Conservation (phyloP, 2,113 vertebrate species). For the Hippoglossus stenolepis region DNA sequence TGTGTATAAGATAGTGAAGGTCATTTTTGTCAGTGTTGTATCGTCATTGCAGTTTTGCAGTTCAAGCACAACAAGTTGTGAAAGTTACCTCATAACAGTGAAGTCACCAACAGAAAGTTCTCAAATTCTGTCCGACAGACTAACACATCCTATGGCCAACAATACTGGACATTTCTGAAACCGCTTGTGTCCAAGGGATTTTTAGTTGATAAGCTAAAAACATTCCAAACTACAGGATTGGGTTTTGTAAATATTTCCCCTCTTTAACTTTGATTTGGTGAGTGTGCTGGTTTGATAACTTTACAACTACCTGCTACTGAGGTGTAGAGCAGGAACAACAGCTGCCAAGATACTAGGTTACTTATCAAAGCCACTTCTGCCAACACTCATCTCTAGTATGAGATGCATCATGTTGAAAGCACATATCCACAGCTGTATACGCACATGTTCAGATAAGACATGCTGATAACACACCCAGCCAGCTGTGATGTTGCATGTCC, state of each 20-base stretch:
- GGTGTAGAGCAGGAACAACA: too few relatives aligned
- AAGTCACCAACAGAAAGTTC: background rate
- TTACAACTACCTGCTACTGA: background rate
- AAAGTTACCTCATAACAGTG: background rate
- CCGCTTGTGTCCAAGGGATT: background rate
- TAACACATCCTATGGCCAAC: too few relatives aligned
- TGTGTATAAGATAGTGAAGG: background rate
- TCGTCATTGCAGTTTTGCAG: background rate
- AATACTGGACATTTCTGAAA: background rate
- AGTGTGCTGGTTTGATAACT: background rate
- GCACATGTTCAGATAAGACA: background rate
- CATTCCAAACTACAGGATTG: background rate
- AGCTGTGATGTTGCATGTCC: slow-evolving; percentile 2
- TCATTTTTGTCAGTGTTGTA: background rate
- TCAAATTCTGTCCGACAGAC: too few relatives aligned
- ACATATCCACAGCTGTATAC: background rate
- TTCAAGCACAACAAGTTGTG: background rate
- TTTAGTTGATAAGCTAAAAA: background rate
- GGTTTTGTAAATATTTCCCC: background rate
- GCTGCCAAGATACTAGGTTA: too few relatives aligned
- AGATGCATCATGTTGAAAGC: background rate
- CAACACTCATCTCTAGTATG: background rate
- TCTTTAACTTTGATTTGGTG: background rate
- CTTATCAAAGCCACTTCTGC: background rate
- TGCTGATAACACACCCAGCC: background rate